A percentile compares a stretch with the other conserved stretches of the same genome.
phyloP scores from a whole-genome alignment of 2,888 invertebrate species.

The Rhimphoctona megacephalus region DNA sequence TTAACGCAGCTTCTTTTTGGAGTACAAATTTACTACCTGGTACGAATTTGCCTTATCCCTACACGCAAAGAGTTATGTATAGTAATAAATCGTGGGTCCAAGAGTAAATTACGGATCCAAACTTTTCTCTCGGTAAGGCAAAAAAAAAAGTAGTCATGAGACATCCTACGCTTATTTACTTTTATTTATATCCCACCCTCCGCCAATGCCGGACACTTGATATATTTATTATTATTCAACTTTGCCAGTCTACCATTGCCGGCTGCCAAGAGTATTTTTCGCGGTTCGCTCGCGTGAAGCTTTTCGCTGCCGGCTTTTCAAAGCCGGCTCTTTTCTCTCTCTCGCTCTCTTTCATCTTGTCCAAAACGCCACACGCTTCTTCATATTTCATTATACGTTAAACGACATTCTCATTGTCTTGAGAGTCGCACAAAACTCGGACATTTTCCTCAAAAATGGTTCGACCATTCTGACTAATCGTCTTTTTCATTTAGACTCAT shows the following conservation, averaged over 20 bases:
- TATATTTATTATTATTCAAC: slow-evolving; percentile 67
- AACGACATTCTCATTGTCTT: slow-evolving; percentile 24
- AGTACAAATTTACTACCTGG: background rate
- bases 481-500: background rate
- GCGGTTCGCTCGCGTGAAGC: slow-evolving; percentile 48
- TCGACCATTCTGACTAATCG: background rate
- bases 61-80: background rate
- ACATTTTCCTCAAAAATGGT: background rate
- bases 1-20: background rate
- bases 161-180: slow-evolving; percentile 64
- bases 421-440: background rate
- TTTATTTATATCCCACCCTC: slow-evolving; percentile 66
- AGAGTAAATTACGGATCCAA: slow-evolving; percentile 21
- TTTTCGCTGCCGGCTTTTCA: slow-evolving; percentile 43
- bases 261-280: slow-evolving; percentile 81
- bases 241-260: slow-evolving; percentile 77
- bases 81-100: slow-evolving; percentile 17
- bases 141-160: slow-evolving; percentile 37
- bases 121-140: slow-evolving; percentile 35
- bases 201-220: slow-evolving; percentile 63
- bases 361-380: slow-evolving; percentile 13
- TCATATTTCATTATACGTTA: slow-evolving; percentile 37
- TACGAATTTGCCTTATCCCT: background rate
- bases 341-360: slow-evolving; percentile 4
- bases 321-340: slow-evolving; percentile 30